A percentile compares a stretch with the other conserved stretches of the same genome.
Evolutionary conservation across 2,113 vertebrate species (phyloP).

Genomic region (Ammodytes dubius): DNA sequence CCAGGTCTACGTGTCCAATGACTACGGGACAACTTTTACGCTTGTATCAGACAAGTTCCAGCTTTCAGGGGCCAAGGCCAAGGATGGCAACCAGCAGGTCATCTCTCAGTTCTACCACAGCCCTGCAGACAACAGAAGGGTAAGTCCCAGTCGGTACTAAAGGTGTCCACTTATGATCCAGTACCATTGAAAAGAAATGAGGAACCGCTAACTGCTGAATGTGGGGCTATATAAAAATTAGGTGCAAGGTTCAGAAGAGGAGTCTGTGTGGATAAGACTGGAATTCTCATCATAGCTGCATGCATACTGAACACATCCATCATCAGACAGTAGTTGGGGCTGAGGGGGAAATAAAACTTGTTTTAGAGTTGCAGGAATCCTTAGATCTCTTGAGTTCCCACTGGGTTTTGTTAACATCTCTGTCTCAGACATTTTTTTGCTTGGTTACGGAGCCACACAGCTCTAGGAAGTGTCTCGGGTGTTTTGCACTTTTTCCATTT

Average conservation of each 20-base stretch:
- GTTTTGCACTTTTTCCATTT: neutral
- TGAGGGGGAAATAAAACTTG: neutral
- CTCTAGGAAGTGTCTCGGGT: neutral
- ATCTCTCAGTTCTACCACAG: constrained; percentile 99
- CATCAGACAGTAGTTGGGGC: neutral
- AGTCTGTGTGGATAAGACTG: neutral
- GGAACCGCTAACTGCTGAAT: neutral
- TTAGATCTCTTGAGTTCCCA: neutral
- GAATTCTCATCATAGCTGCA: too few relatives aligned
- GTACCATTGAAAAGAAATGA: neutral
- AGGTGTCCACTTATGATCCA: neutral
- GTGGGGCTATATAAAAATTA: neutral
- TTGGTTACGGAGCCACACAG: neutral
- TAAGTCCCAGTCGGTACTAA: constrained; percentile 73
- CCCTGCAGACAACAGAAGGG: constrained; percentile 93
- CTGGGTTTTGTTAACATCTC: neutral
- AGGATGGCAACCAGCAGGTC: constrained; percentile 83
- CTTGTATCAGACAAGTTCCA: constrained; percentile 90
- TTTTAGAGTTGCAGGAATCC: neutral
- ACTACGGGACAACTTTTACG: constrained; percentile 92
- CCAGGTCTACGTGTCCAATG: constrained; percentile 95
- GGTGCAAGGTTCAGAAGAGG: neutral
- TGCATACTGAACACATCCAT: neutral
- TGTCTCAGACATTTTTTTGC: neutral
- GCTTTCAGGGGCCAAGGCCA: constrained; percentile 77